These are phyloP conservation scores for Menura novaehollandiae DNA, from an alignment of 2,113 vertebrate species.

Conservation along the genomic window DNA sequence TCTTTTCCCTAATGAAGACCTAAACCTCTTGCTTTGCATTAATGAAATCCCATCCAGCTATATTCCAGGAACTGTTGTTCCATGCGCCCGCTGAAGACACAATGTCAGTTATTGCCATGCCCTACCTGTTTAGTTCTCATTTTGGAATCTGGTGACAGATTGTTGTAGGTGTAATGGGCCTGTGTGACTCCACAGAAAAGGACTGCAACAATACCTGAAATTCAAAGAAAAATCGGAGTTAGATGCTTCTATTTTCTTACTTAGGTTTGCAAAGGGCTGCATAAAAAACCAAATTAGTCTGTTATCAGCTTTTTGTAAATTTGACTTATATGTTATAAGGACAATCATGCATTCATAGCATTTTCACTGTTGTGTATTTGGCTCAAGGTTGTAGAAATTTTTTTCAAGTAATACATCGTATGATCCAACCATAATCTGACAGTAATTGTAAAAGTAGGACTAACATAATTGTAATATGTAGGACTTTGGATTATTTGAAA, in stretches of 20 bases:
- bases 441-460: not conserved
- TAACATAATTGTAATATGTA: not conserved
- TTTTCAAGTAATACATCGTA: not conserved
- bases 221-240: not conserved
- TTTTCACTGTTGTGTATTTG: not conserved
- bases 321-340: not conserved
- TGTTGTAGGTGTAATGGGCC: slow-evolving; percentile 85
- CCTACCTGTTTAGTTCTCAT: slow-evolving; percentile 82
- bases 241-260: not conserved
- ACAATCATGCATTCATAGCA: not conserved
- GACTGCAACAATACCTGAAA: slow-evolving; percentile 85
- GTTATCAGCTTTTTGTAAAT: not conserved
- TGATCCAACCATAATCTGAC: not conserved
- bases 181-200: slow-evolving; percentile 87
- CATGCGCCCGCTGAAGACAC: not conserved
- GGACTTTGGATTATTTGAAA: not conserved
- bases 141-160: slow-evolving; percentile 79
- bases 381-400: not conserved
- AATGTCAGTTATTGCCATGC: not conserved
- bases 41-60: not conserved
- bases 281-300: not conserved
- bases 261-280: not conserved
- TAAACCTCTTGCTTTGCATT: not conserved
- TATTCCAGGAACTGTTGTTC: not conserved
- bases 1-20: slow-evolving; percentile 10